Conservation (phyloP, 2,888 invertebrate species). For the Mayetiola destructor region DNA sequence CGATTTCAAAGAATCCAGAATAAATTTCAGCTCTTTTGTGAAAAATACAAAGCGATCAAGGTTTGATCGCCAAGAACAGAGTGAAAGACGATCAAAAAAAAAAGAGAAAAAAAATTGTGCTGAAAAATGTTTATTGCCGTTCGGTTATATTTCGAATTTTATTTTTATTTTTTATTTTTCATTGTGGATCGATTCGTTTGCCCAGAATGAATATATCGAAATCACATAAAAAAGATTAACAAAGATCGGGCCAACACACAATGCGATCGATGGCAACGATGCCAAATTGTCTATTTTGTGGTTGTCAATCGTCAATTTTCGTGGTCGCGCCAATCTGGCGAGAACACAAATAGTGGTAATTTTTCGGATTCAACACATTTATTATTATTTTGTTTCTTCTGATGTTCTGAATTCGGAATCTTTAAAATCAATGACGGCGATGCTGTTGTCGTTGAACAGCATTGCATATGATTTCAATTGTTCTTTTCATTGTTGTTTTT, state of each 20-base stretch:
- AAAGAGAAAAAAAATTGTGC: neutral
- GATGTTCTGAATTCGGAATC: too few relatives aligned
- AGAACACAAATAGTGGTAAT: conserved; percentile 5
- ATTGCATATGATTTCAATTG: too few relatives aligned
- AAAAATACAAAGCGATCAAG: neutral
- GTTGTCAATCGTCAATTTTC: conserved; percentile 1
- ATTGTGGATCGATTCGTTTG: neutral
- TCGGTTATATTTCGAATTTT: too few relatives aligned
- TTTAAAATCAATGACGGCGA: too few relatives aligned
- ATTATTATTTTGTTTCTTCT: neutral
- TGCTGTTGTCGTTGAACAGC: too few relatives aligned
- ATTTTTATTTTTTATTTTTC: neutral
- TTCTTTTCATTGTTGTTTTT: too few relatives aligned
- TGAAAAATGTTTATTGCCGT: neutral
- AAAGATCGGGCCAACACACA: neutral
- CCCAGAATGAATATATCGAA: too few relatives aligned
- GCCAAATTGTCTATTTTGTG: neutral
- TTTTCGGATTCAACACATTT: neutral
- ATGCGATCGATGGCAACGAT: neutral
- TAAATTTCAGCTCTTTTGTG: too few relatives aligned
- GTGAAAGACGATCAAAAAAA: conserved; percentile 1
- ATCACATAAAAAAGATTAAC: neutral
- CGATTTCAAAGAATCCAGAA: too few relatives aligned
- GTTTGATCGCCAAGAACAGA: neutral
- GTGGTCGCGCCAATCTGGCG: neutral